These are phyloP conservation scores for Coenonympha glycerion DNA, from an alignment of 2,888 invertebrate species.

Conservation along the genomic window DNA sequence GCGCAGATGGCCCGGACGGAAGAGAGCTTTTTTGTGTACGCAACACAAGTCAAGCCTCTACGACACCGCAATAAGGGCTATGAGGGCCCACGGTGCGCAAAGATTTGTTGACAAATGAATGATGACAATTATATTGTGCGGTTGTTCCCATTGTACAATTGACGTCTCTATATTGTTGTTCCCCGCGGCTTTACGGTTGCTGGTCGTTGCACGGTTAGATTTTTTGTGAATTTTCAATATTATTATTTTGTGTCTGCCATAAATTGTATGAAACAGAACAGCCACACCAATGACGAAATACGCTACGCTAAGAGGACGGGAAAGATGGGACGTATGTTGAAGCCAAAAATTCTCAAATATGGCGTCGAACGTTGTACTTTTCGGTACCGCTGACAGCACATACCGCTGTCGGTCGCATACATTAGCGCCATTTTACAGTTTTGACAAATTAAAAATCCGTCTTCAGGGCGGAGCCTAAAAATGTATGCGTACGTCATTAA, in stretches of 20 bases:
- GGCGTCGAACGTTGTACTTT: no score
- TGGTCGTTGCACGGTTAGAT: slow-evolving; percentile 31
- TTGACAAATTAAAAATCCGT: no score
- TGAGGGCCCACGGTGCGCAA: slow-evolving; percentile 31
- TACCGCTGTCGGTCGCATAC: no score
- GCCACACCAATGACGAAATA: no score
- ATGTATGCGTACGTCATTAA: no score
- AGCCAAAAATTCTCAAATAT: no score
- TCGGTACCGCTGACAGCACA: no score
- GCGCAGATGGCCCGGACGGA: slow-evolving; percentile 52
- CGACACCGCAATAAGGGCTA: slow-evolving; percentile 41
- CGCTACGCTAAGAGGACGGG: no score
- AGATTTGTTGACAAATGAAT: slow-evolving; percentile 64
- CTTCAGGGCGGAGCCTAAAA: no score
- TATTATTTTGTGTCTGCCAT: slow-evolving; percentile 13
- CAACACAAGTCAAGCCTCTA: slow-evolving; percentile 39
- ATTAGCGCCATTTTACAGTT: no score
- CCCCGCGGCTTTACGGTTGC: slow-evolving; percentile 35
- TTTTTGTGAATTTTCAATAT: slow-evolving; percentile 26
- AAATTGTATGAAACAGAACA: not conserved
- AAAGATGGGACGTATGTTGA: no score
- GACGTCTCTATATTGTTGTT: slow-evolving; percentile 55
- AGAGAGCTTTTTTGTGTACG: slow-evolving; percentile 42
- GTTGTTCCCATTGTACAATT: slow-evolving; percentile 47
- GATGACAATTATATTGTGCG: slow-evolving; percentile 69